Evolutionary conservation across 2,113 vertebrate genomes (phyloP).

Genomic region (Pristiophorus japonicus): DNA sequence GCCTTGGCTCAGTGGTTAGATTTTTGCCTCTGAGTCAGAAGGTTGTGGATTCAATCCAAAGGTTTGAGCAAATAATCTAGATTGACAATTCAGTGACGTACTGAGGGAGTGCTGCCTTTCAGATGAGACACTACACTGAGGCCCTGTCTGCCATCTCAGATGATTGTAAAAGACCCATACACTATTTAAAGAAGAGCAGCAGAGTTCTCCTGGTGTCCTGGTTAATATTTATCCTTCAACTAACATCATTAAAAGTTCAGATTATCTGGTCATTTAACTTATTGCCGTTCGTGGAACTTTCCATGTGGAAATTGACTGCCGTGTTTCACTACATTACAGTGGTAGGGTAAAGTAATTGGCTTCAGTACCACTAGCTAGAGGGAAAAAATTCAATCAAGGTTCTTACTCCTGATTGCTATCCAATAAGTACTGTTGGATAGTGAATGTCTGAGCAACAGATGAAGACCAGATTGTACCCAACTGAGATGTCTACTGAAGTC

Average conservation of each 20-base stretch:
- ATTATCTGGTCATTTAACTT: background rate
- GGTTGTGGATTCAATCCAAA: background rate
- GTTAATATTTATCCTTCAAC: background rate
- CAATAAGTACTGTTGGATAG: background rate
- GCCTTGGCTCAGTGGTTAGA: background rate
- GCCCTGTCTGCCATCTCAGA: background rate
- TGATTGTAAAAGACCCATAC: background rate
- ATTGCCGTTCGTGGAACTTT: background rate
- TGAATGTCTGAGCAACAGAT: background rate
- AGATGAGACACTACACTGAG: background rate
- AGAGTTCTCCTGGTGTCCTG: background rate
- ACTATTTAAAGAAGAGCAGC: background rate
- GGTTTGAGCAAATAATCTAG: background rate
- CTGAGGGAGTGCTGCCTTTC: background rate
- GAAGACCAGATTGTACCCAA: background rate
- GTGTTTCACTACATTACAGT: background rate
- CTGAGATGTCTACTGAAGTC: background rate
- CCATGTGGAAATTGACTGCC: background rate
- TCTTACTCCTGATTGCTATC: background rate
- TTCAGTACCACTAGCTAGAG: background rate
- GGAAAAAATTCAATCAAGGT: background rate
- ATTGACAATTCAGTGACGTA: background rate
- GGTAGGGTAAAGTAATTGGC: background rate
- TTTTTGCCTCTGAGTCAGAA: background rate
- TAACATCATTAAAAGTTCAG: background rate